Conservation (phyloP, 2,888 invertebrate genomes). For the Formica aserva region DNA sequence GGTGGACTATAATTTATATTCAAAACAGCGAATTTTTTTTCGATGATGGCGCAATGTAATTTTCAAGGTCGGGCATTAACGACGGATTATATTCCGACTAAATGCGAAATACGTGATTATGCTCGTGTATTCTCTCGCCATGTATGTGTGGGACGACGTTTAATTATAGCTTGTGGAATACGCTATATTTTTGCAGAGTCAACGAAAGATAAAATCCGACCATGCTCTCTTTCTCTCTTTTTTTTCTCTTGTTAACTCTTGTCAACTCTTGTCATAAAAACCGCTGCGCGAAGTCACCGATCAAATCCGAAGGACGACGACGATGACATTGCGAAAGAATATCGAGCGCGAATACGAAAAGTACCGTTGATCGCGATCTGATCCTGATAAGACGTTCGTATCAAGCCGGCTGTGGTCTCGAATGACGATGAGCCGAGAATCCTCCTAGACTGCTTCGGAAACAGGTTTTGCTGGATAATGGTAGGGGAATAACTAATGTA, state of each 20-base stretch:
- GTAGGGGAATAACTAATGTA: slow-evolving; percentile 4
- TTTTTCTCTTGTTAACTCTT: neutral
- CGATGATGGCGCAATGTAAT: neutral
- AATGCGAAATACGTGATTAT: slow-evolving; percentile 16
- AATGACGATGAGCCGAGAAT: neutral
- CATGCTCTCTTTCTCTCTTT: neutral
- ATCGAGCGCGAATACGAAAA: neutral
- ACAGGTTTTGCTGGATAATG: slow-evolving; percentile 16
- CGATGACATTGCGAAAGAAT: slow-evolving; percentile 22
- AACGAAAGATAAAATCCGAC: slow-evolving; percentile 5
- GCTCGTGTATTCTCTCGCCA: neutral
- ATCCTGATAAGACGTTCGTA: slow-evolving; percentile 35
- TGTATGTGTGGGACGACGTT: neutral
- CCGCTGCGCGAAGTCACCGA: neutral
- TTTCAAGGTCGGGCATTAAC: slow-evolving; percentile 30
- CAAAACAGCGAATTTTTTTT: slow-evolving; percentile 5
- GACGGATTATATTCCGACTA: slow-evolving; percentile 18
- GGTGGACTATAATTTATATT: slow-evolving; percentile 1
- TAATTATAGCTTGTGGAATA: slow-evolving; percentile 46
- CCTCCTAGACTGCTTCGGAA: neutral
- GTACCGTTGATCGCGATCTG: slow-evolving; percentile 59
- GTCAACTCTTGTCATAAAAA: neutral
- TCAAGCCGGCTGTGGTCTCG: neutral
- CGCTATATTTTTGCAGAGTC: slow-evolving; percentile 30
- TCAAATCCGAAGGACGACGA: slow-evolving; percentile 9